Conservation (phyloP, 1,140 invertebrate species). For the Drosophila sulfurigaster region DNA sequence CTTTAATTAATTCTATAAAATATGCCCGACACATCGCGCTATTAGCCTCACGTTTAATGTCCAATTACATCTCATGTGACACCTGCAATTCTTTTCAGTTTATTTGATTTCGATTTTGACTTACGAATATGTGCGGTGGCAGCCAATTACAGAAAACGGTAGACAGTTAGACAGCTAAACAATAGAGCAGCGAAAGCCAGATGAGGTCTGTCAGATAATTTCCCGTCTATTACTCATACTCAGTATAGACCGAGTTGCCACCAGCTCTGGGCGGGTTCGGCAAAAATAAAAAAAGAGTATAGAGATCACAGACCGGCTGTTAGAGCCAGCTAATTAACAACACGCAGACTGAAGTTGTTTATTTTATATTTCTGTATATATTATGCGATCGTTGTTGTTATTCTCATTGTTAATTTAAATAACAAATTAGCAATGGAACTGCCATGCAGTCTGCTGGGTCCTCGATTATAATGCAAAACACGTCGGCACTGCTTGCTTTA, state of each 20-base stretch:
- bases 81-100: constrained; percentile 54
- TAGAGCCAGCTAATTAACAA: constrained; percentile 52
- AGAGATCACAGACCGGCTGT: constrained; percentile 19
- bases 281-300: not conserved
- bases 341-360: constrained; percentile 32
- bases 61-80: constrained; percentile 60
- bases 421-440: constrained; percentile 67
- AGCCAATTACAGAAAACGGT: constrained; percentile 35
- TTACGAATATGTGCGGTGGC: constrained; percentile 20
- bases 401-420: constrained; percentile 59
- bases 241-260: not conserved
- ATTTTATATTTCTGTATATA: not conserved
- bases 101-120: constrained; percentile 34
- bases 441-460: constrained; percentile 63
- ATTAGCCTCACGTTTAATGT: constrained; percentile 50
- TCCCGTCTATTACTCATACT: constrained; percentile 38
- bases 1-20: constrained; percentile 38
- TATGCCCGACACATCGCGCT: constrained; percentile 56
- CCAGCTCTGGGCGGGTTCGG: not conserved
- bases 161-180: constrained; percentile 53
- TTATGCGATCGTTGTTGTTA: constrained; percentile 16
- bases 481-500: constrained; percentile 26
- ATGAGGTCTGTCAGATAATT: constrained; percentile 22
- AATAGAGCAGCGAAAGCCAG: constrained; percentile 29
- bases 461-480: constrained; percentile 66